These are phyloP conservation scores for Pluvianellus socialis DNA, from an alignment of 2,113 vertebrate genomes.

Conservation along the genomic window DNA sequence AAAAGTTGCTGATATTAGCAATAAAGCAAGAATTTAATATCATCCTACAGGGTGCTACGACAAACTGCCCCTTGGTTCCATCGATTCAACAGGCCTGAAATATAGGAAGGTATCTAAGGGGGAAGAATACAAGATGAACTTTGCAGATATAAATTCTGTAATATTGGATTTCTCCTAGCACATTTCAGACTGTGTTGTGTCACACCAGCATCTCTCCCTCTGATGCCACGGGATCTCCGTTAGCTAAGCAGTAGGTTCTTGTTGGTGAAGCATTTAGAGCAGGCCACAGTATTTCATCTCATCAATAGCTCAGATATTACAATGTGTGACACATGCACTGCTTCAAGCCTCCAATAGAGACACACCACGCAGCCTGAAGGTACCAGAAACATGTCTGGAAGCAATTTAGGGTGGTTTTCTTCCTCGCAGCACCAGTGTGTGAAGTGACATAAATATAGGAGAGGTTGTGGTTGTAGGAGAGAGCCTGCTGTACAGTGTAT, in stretches of 20 bases:
- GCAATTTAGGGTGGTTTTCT: not conserved
- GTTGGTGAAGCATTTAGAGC: not conserved
- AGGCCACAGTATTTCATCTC: not conserved
- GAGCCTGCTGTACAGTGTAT: not conserved
- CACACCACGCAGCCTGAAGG: not conserved
- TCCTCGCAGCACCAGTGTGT: not conserved
- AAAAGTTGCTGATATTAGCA: slow-evolving; percentile 51
- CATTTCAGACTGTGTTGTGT: not conserved
- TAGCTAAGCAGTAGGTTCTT: not conserved
- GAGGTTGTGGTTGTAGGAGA: not conserved
- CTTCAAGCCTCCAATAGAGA: not conserved
- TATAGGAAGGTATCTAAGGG: slow-evolving; percentile 3
- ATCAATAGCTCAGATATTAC: not conserved
- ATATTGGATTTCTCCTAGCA: slow-evolving; percentile 33
- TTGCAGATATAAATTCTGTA: slow-evolving; percentile 37
- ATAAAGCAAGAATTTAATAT: slow-evolving; percentile 50
- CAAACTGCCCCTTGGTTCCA: not conserved
- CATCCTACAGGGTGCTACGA: slow-evolving; percentile 3
- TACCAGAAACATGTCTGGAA: not conserved
- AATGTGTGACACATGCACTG: not conserved
- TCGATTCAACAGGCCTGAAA: slow-evolving; percentile 16
- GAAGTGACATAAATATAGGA: not conserved
- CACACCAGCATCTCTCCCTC: not conserved
- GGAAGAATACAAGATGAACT: not conserved
- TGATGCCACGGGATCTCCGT: not conserved